Conservation (phyloP, 2,888 invertebrate species). For the Diachrysia chrysitis region DNA sequence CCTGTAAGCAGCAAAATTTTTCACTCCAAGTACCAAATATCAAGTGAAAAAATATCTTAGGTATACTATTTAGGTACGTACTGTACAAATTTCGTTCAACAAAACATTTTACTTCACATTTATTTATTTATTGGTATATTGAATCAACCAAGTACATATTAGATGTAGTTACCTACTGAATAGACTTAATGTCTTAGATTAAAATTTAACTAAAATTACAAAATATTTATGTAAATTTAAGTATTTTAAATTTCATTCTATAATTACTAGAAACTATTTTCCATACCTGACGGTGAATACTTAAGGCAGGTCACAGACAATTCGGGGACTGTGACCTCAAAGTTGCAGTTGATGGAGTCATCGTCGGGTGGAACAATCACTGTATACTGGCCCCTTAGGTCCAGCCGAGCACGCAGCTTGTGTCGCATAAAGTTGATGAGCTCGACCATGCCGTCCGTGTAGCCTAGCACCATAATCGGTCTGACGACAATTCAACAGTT, state of each 20-base stretch:
- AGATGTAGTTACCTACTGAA: too few species aligned
- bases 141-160: too few species aligned
- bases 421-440: constrained; percentile 82
- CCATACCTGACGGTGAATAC: constrained; percentile 89
- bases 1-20: constrained; percentile 72
- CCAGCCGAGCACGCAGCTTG: constrained; percentile 67
- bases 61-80: too few species aligned
- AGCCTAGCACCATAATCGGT: constrained; percentile 83
- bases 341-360: constrained; percentile 74
- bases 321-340: constrained; percentile 68
- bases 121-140: too few species aligned
- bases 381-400: constrained; percentile 74
- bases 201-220: too few species aligned
- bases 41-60: too few species aligned
- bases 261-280: too few species aligned
- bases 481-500: constrained; percentile 64
- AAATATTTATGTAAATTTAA: too few species aligned
- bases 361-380: constrained; percentile 73
- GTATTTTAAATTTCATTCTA: too few species aligned
- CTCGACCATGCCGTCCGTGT: constrained; percentile 81
- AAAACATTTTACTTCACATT: too few species aligned
- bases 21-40: background rate
- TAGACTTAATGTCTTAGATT: too few species aligned
- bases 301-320: constrained; percentile 82
- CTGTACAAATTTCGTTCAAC: too few species aligned